Percentiles rank a stretch among this genome's conserved stretches.
phyloP scores from a whole-genome alignment of 2,113 vertebrate genomes.

The Puma concolor region DNA sequence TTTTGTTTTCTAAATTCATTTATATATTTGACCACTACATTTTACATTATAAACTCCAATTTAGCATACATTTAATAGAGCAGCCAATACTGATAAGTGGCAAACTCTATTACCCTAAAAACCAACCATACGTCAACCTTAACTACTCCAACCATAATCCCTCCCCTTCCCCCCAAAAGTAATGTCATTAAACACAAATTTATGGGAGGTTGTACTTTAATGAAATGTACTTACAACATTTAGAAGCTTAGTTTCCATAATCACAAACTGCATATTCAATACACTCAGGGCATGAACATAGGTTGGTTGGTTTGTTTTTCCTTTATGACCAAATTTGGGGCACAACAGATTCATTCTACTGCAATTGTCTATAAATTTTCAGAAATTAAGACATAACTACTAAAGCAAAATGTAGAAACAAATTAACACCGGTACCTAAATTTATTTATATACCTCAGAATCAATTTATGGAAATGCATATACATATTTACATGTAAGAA shows the following conservation, averaged over 20 bases:
- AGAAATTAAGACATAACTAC: conserved; percentile 9
- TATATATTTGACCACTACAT: not conserved
- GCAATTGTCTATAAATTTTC: conserved; percentile 8
- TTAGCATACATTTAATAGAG: not conserved
- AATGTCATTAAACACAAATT: not conserved
- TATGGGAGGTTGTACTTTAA: not conserved
- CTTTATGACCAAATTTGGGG: not conserved
- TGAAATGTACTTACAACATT: not conserved
- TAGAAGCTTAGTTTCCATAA: not conserved
- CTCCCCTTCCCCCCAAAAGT: not conserved
- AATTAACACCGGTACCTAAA: not conserved
- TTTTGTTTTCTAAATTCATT: not conserved
- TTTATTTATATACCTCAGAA: conserved; percentile 16
- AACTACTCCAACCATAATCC: conserved; percentile 29
- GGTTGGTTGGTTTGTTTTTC: not conserved
- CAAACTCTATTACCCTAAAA: not conserved
- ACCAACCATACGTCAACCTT: conserved; percentile 8
- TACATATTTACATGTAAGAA: not conserved
- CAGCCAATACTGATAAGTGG: not conserved
- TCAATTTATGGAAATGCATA: not conserved
- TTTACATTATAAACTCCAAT: not conserved
- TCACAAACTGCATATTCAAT: not conserved
- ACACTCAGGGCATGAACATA: conserved; percentile 30
- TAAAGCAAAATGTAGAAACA: conserved; percentile 34
- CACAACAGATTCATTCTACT: not conserved